Conservation (phyloP, 2,888 invertebrate genomes). For the Lissonota sp. region DNA sequence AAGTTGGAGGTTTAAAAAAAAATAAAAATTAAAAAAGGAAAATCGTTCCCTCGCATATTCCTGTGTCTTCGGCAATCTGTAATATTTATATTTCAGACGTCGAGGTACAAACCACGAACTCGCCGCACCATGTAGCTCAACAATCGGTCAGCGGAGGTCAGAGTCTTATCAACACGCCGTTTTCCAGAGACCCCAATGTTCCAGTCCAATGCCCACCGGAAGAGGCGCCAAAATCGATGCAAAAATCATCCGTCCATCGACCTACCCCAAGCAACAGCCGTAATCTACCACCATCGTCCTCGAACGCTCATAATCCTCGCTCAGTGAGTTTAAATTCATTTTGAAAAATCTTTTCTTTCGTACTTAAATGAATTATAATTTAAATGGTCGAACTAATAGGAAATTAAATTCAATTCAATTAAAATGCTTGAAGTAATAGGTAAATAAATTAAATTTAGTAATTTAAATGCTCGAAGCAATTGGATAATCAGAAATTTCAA, state of each 20-base stretch:
- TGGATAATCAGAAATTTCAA: no score
- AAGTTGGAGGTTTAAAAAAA: not conserved
- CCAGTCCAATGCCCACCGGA: constrained; percentile 79
- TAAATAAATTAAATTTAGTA: no score
- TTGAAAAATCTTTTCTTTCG: no score
- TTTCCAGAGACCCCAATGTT: constrained; percentile 82
- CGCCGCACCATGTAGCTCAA: constrained; percentile 79
- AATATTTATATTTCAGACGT: constrained; percentile 78
- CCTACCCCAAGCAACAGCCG: constrained; percentile 69
- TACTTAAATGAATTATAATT: no score
- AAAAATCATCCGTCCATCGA: constrained; percentile 71
- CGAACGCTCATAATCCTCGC: constrained; percentile 77
- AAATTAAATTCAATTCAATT: no score
- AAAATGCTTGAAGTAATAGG: no score
- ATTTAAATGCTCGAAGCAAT: no score
- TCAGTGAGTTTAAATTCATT: constrained; percentile 73
- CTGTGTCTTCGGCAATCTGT: constrained; percentile 58
- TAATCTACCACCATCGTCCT: constrained; percentile 70
- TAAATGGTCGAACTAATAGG: no score
- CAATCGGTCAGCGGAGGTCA: constrained; percentile 75
- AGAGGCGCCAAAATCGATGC: constrained; percentile 68
- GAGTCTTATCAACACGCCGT: constrained; percentile 83
- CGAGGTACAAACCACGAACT: constrained; percentile 82
- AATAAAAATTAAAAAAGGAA: constrained; percentile 11
- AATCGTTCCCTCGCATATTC: constrained; percentile 23